Conservation (phyloP, 2,797 vertebrate genomes). For the Channa striata region DNA sequence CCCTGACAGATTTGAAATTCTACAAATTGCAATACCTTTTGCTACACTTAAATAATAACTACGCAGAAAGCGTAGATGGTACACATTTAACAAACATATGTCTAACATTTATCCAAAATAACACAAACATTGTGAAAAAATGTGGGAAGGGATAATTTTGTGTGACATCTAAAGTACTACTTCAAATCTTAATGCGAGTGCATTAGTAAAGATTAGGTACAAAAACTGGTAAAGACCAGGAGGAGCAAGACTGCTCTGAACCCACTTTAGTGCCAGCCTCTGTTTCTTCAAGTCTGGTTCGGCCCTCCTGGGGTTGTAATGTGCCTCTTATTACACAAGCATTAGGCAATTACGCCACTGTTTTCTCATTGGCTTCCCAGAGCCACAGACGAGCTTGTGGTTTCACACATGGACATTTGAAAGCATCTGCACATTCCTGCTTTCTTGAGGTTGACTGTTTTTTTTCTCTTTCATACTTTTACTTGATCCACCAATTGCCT, state of each 20-base stretch:
- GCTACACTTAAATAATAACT: background rate
- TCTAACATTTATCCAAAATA: no score
- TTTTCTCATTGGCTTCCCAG: conserved; percentile 75
- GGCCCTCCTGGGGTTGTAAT: conserved; percentile 80
- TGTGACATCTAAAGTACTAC: background rate
- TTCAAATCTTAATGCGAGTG: background rate
- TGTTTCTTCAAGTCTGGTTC: conserved; percentile 69
- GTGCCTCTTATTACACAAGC: conserved; percentile 82
- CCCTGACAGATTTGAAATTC: background rate
- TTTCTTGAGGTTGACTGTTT: conserved; percentile 57
- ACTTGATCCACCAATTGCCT: conserved; percentile 30
- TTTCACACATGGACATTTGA: conserved; percentile 81
- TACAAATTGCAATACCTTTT: conserved; percentile 1
- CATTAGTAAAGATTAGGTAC: background rate
- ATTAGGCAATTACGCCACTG: conserved; percentile 83
- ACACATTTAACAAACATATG: no score
- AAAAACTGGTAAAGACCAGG: conserved; percentile 41
- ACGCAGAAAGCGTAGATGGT: no score
- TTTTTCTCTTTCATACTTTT: conserved; percentile 30
- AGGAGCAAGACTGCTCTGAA: conserved; percentile 45
- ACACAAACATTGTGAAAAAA: no score
- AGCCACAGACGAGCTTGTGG: conserved; percentile 79
- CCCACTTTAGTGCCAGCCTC: conserved; percentile 58
- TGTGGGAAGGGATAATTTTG: background rate
- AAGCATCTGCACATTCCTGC: conserved; percentile 77